Conservation (phyloP, 2,888 invertebrate genomes). For the Gari tellinella region DNA sequence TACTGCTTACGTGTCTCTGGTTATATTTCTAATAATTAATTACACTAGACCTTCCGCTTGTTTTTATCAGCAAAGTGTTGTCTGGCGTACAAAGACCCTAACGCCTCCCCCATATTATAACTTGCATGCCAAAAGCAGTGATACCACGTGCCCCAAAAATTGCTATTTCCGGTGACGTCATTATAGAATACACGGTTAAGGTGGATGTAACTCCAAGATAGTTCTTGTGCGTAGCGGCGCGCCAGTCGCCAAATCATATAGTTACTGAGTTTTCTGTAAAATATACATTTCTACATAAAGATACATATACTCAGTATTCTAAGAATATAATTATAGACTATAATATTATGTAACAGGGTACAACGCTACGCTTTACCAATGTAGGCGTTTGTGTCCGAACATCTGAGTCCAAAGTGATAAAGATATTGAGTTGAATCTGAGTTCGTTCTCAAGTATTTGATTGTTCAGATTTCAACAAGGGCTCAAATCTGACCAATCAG, state of each 20-base stretch:
- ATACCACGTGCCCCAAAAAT: conserved; percentile 71
- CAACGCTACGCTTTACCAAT: too few relatives aligned
- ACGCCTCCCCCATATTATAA: conserved; percentile 66
- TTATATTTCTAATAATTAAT: background rate
- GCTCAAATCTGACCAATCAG: too few relatives aligned
- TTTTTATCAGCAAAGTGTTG: conserved; percentile 73
- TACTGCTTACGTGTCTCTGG: too few relatives aligned
- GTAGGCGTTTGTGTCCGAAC: too few relatives aligned
- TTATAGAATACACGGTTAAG: conserved; percentile 73
- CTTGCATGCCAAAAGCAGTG: conserved; percentile 72
- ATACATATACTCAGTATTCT: too few relatives aligned
- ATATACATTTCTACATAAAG: too few relatives aligned
- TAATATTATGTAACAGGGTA: too few relatives aligned
- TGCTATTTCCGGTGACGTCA: conserved; percentile 62
- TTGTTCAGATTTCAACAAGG: too few relatives aligned
- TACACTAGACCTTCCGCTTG: conserved; percentile 73
- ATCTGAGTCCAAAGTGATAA: too few relatives aligned
- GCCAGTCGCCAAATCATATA: conserved; percentile 88
- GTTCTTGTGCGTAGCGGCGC: conserved; percentile 86
- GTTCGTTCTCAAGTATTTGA: too few relatives aligned
- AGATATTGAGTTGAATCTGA: too few relatives aligned
- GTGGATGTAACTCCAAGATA: conserved; percentile 85
- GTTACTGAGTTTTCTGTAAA: conserved; percentile 86
- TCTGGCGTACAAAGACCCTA: conserved; percentile 72
- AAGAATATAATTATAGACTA: too few relatives aligned